Conservation (phyloP, 2,113 vertebrate species). For the Pogona vitticeps region DNA sequence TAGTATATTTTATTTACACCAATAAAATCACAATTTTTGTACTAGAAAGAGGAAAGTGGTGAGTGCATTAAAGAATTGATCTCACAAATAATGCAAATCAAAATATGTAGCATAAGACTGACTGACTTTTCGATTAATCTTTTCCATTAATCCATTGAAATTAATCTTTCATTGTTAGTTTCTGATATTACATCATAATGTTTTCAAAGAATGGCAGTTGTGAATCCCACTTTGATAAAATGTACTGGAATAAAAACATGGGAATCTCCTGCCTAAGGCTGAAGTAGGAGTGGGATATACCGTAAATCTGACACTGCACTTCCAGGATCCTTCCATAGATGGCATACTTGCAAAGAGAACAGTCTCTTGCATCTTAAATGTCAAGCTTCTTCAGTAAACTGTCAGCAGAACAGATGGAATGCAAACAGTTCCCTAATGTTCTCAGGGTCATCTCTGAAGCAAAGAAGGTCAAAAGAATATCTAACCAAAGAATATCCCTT, state of each 20-base stretch:
- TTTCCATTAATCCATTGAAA: no score
- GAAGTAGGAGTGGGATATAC: background rate
- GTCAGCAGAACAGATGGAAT: conserved; percentile 20
- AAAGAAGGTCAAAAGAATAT: conserved; percentile 17
- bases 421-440: conserved; percentile 21
- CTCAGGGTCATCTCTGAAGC: conserved; percentile 17
- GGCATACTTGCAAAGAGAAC: conserved; percentile 30
- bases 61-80: background rate
- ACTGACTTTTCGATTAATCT: no score
- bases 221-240: background rate
- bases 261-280: background rate
- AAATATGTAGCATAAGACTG: background rate
- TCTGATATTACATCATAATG: background rate
- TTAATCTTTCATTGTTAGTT: background rate
- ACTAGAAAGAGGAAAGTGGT: background rate
- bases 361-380: background rate
- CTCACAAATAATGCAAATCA: background rate
- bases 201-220: background rate
- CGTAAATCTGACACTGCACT: conserved; percentile 9
- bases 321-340: conserved; percentile 34
- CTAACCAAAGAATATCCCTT: conserved; percentile 6
- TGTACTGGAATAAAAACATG: background rate
- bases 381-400: conserved; percentile 5
- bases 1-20: background rate
- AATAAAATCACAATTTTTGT: background rate